These are phyloP conservation scores for Scotopteryx bipunctaria DNA, from an alignment of 2,888 invertebrate genomes.

Conservation along the genomic window DNA sequence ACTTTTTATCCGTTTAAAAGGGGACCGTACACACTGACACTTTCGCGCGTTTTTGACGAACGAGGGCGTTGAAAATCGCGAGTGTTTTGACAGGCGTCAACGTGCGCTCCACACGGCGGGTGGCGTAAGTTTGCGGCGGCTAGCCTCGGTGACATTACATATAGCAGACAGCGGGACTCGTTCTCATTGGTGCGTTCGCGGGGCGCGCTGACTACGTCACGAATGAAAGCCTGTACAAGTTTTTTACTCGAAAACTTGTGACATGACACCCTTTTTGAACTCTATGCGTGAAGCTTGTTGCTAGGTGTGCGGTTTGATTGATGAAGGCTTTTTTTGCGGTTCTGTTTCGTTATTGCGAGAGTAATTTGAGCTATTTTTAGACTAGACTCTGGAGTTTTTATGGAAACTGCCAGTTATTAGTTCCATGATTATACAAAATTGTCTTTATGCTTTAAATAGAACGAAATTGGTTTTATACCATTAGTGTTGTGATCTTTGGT, in stretches of 20 bases:
- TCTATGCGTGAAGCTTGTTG: constrained; percentile 11
- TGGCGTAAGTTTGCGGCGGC: constrained; percentile 63
- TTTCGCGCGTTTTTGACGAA: constrained; percentile 46
- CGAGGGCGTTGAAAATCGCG: constrained; percentile 35
- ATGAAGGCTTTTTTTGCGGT: constrained; percentile 9
- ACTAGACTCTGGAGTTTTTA: neutral
- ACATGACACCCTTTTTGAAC: constrained; percentile 36
- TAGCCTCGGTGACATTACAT: constrained; percentile 63
- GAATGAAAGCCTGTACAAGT: constrained; percentile 63
- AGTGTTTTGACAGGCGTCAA: constrained; percentile 30
- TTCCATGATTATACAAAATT: neutral
- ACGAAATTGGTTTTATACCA: neutral
- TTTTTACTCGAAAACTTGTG: constrained; percentile 43
- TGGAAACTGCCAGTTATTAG: neutral
- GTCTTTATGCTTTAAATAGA: neutral
- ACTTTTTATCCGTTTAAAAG: constrained; percentile 54
- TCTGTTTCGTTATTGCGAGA: constrained; percentile 2
- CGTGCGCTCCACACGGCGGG: constrained; percentile 60
- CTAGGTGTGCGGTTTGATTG: constrained; percentile 3
- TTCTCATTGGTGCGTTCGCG: constrained; percentile 58
- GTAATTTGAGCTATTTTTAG: neutral
- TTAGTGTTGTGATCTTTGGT: neutral
- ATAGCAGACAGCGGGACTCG: constrained; percentile 42
- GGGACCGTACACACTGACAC: constrained; percentile 50
- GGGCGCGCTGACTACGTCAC: constrained; percentile 70